Base-by-base conservation (phyloP, 2,113 vertebrate genomes). In the Acanthisitta chloris region DNA sequence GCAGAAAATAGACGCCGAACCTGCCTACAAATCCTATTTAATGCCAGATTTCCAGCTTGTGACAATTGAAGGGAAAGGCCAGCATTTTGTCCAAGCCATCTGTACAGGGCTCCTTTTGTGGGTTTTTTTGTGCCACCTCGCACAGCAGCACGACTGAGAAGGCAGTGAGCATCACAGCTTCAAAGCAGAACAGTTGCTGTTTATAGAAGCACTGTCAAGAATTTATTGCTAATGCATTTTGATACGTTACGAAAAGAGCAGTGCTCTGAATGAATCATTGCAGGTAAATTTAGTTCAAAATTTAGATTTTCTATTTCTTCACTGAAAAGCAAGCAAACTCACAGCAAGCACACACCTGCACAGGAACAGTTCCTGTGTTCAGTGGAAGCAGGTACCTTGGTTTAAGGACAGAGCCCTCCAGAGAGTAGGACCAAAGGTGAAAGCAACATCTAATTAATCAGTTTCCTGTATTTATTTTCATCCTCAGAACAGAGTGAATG, bases 121-220 rank as follows among this genome's bases (percentile, higher is more conserved):
- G 28, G 29, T 38, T 55, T 93, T 54, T 81, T 95, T 78, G 49
- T 33, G 72, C n/a, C 82, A 40, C 92, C 92, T 59, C 18, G 40
- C 72, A 54, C 26, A 84, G 93, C 82, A 86, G 88, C 82, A 21
- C 24, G 86, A 81, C 77, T 24, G 51, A 52, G 82, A 82, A 48
- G 59, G 72, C 90, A 73, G 33, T 1, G 34, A 54, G 72, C 51
- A 59, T 26, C 76, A 12, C 1, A 9, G 46, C 86, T 74, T 88
- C 90, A 90, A 88, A 95, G 82, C 34, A 86, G 54, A 92, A 83
- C 81, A 64, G 93, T 6, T 83, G 76, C 88, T 94, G 93, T 65
- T 94, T 93, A 78, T 67, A 90, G 88, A 86, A 94, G 59, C 86
- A 67, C n/a, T 78, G 76, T 71, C 71, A 90, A 40, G 67, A 93